Evolutionary conservation across 2,797 vertebrate species (phyloP).

Genomic region (Champsocephalus gunnari): DNA sequence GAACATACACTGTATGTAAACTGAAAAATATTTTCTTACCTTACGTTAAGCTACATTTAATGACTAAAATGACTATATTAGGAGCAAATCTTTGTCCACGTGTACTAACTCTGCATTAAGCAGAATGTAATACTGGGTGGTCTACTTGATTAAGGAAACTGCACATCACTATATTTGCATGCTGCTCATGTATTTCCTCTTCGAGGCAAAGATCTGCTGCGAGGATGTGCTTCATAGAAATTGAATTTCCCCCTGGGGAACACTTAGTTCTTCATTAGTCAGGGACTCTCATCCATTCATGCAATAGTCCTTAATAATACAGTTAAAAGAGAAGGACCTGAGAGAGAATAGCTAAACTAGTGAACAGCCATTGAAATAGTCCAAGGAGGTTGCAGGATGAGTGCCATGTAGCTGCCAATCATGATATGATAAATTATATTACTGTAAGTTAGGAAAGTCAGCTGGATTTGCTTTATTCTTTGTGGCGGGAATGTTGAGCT

Average conservation of each 20-base stretch:
- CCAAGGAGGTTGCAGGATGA: conserved; percentile 13
- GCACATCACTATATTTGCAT: neutral
- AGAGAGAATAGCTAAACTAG: neutral
- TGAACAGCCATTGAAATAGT: conserved; percentile 1
- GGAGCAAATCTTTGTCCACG: neutral
- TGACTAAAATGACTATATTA: neutral
- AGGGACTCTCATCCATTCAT: neutral
- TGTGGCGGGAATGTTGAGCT: conserved; percentile 1
- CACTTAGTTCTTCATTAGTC: conserved; percentile 1
- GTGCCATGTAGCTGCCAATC: neutral
- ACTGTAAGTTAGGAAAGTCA: conserved; percentile 3
- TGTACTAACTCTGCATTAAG: neutral
- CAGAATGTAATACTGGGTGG: neutral
- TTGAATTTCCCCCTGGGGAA: neutral
- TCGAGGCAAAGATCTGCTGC: neutral
- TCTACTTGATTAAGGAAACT: conserved; percentile 6
- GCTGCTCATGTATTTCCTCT: neutral
- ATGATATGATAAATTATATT: neutral
- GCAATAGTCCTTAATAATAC: neutral
- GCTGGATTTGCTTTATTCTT: neutral
- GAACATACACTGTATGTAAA: neutral
- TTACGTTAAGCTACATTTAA: neutral
- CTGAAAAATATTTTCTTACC: neutral
- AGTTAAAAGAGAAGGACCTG: neutral
- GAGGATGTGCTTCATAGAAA: conserved; percentile 4